phyloP scores from a whole-genome alignment of 1,140 invertebrate genomes.

The Brachionus koreanus region DNA sequence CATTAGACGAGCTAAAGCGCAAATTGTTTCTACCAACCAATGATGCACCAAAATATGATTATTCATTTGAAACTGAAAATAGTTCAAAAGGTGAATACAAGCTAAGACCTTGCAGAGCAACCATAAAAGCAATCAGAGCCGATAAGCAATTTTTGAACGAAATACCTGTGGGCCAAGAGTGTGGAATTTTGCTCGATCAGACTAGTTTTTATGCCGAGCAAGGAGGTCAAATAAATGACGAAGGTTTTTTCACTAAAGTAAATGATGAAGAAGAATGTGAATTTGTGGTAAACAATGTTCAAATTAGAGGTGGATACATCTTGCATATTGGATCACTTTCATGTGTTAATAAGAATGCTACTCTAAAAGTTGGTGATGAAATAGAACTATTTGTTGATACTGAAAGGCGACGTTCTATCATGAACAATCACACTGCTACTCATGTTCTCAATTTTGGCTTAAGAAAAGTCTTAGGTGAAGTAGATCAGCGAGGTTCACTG shows the following conservation, averaged over 20 bases:
- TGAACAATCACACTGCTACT: slow-evolving; percentile 99
- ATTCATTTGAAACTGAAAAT: neutral
- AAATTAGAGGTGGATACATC: slow-evolving; percentile 91
- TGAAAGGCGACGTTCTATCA: slow-evolving; percentile 64
- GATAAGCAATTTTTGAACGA: slow-evolving; percentile 81
- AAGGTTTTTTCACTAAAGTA: slow-evolving; percentile 85
- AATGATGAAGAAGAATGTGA: slow-evolving; percentile 10
- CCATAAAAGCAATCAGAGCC: slow-evolving; percentile 65
- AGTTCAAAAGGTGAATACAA: slow-evolving; percentile 48
- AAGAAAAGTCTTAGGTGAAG: slow-evolving; percentile 76
- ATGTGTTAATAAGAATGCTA: slow-evolving; percentile 47
- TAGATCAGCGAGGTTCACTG: slow-evolving; percentile 95
- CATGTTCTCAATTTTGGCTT: slow-evolving; percentile 93
- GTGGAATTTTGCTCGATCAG: slow-evolving; percentile 83
- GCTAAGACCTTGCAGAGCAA: slow-evolving; percentile 60
- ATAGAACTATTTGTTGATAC: slow-evolving; percentile 78
- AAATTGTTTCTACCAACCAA: slow-evolving; percentile 73
- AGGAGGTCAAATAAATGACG: slow-evolving; percentile 96
- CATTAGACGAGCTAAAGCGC: slow-evolving; percentile 83
- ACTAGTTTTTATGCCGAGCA: slow-evolving; percentile 90
- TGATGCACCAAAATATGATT: slow-evolving; percentile 79
- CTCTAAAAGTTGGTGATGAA: slow-evolving; percentile 73
- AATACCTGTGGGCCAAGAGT: slow-evolving; percentile 77
- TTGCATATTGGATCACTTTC: slow-evolving; percentile 78
- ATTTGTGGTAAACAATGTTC: slow-evolving; percentile 87